Conservation (phyloP, 2,797 vertebrate genomes). For the Adrianichthys oophorus region DNA sequence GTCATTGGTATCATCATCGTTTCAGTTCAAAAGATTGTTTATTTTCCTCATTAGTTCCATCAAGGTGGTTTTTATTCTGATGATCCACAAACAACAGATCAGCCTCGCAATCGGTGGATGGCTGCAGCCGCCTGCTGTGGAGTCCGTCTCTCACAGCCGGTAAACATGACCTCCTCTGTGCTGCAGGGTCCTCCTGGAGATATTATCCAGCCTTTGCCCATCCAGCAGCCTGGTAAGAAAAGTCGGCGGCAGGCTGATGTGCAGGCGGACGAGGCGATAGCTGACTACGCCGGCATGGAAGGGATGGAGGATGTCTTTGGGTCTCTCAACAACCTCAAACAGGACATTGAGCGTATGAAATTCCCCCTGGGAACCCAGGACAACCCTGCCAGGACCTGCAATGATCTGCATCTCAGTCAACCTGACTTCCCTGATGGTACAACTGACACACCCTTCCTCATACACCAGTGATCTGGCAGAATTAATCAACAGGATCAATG, state of each 20-base stretch:
- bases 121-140: too few relatives aligned
- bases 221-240: slow-evolving; percentile 85
- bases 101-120: too few relatives aligned
- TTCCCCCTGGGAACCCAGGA: slow-evolving; percentile 94
- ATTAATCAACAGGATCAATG: neutral
- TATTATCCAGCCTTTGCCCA: slow-evolving; percentile 92
- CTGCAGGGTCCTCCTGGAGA: slow-evolving; percentile 92
- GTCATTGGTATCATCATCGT: too few relatives aligned
- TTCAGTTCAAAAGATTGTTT: too few relatives aligned
- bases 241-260: slow-evolving; percentile 82
- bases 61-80: too few relatives aligned
- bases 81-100: too few relatives aligned
- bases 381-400: slow-evolving; percentile 95
- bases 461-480: neutral
- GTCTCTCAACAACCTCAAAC: slow-evolving; percentile 93
- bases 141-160: too few relatives aligned
- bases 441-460: slow-evolving; percentile 12
- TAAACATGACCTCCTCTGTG: slow-evolving; percentile 10
- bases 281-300: slow-evolving; percentile 86
- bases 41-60: too few relatives aligned
- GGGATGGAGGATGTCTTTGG: slow-evolving; percentile 96
- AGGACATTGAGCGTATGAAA: slow-evolving; percentile 97
- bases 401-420: slow-evolving; percentile 94
- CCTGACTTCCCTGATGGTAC: slow-evolving; percentile 93
- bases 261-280: slow-evolving; percentile 82